These are phyloP conservation scores for Hypomecis atomaria DNA, from an alignment of 2,888 invertebrate genomes.

Conservation along the genomic window DNA sequence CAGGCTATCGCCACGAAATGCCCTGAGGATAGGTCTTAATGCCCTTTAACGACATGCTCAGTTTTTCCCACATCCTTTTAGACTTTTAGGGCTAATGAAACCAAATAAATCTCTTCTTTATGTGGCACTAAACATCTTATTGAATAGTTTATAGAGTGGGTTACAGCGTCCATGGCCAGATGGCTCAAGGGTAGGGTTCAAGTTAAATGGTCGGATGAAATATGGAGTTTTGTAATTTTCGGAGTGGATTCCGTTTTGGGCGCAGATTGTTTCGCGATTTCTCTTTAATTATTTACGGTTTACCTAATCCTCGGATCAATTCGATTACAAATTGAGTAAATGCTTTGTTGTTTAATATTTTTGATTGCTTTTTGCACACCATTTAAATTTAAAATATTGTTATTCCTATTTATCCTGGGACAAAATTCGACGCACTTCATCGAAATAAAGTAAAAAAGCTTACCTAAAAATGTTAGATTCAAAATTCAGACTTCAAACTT, in stretches of 20 bases:
- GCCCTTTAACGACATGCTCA: slow-evolving; percentile 17
- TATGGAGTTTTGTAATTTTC: slow-evolving; percentile 15
- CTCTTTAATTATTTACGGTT: slow-evolving; percentile 50
- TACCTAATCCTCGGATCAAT: slow-evolving; percentile 54
- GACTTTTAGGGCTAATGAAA: slow-evolving; percentile 12
- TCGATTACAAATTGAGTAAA: background rate
- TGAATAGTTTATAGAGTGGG: slow-evolving; percentile 19
- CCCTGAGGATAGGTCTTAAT: slow-evolving; percentile 15
- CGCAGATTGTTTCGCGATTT: slow-evolving; percentile 57
- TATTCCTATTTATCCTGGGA: too few relatives aligned
- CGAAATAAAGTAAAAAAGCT: background rate
- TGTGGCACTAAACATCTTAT: slow-evolving; percentile 13
- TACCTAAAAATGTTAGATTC: background rate
- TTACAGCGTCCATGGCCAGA: slow-evolving; percentile 14
- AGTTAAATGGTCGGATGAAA: slow-evolving; percentile 14
- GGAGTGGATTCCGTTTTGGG: slow-evolving; percentile 15
- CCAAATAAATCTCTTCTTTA: slow-evolving; percentile 15
- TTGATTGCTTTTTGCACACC: background rate
- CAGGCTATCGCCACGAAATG: slow-evolving; percentile 13
- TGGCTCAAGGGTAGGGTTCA: slow-evolving; percentile 9
- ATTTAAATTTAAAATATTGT: background rate
- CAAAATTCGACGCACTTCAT: too few relatives aligned
- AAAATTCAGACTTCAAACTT: background rate
- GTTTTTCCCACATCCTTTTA: slow-evolving; percentile 3
- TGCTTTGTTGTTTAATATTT: background rate